Base-by-base conservation (phyloP, 2,797 vertebrate species). In the Rhinoraja longicauda region DNA sequence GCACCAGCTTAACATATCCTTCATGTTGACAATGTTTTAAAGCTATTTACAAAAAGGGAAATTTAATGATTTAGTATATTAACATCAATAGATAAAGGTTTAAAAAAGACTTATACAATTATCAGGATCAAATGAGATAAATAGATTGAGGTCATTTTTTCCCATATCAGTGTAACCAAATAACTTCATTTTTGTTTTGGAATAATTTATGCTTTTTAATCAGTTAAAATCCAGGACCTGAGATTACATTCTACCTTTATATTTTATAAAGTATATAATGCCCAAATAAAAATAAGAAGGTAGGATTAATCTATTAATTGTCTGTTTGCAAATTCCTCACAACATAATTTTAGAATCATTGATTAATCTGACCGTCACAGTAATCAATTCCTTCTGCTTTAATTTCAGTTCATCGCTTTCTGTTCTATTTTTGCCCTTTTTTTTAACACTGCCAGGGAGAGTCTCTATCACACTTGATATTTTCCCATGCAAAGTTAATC, bases 21-120 rank as follows among this genome's bases (percentile, higher is more conserved):
- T 91, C 21, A 45, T 91, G 90, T 67, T 17, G 19, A 72, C 39
- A 26, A 21, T 39, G 86, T 45, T 73, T 91, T 53, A 53, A 53
- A 53, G 36, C 39, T 6, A 26, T 91, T 91, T 45, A 39, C 26
- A 72, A 90, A 90, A 64, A 10, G 90, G 36, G 36, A 53, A 91
- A 91, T 45, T 29, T 91, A 73, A 91, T 91, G 10, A 91, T 26
- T 72, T 72, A 91, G 39, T 45, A 72, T 88, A 64, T 91, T 32
- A 72, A 72, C 39, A 17, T 10, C 36, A 72, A 70, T 45, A 73
- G 39, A 32, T 24, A 70, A 36, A 72, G 64, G 73, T 26, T 72
- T 53, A 70, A 39, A 73, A 72, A 90, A 72, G 36, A 21, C 88
- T 29, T 39, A 72, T 72, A 64, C 8, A 91, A 72, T 91, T 91